A percentile compares a stretch with the other conserved stretches of the same genome.
phyloP scores from a whole-genome alignment of 2,113 vertebrate genomes.

The Catharus minimus region DNA sequence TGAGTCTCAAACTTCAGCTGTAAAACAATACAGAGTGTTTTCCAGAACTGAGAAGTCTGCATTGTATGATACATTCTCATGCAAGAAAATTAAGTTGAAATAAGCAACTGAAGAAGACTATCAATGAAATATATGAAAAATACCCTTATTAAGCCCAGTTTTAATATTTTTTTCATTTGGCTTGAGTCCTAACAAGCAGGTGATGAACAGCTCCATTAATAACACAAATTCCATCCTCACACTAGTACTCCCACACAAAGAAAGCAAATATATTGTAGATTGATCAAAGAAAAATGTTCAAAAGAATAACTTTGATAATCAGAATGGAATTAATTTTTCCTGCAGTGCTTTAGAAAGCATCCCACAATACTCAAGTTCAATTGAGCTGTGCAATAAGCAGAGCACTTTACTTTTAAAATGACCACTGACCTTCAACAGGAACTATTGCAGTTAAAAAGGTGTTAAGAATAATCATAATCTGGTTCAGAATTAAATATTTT shows the following conservation, averaged over 20 bases:
- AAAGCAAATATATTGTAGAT: not conserved
- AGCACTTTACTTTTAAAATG: not conserved
- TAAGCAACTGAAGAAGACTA: conserved; percentile 15
- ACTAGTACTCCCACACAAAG: not conserved
- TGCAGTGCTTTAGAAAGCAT: not conserved
- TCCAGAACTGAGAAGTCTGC: conserved; percentile 17
- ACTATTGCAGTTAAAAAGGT: not conserved
- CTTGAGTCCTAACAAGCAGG: not conserved
- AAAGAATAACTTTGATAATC: not conserved
- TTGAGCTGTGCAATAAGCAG: not conserved
- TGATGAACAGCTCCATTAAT: not conserved
- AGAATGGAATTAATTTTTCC: not conserved
- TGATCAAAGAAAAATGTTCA: not conserved
- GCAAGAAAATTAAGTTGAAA: conserved; percentile 24
- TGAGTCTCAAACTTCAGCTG: conserved; percentile 33
- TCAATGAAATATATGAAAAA: conserved; percentile 13
- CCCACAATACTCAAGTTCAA: not conserved
- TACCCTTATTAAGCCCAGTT: not conserved
- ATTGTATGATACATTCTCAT: not conserved
- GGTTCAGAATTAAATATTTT: not conserved
- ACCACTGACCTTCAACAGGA: not conserved
- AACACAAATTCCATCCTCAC: not conserved
- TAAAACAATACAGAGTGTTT: conserved; percentile 63
- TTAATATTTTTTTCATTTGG: not conserved
- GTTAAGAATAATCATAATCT: not conserved